A percentile compares a stretch with the other conserved stretches of the same genome.
phyloP scores from a whole-genome alignment of 2,113 vertebrate species.

The Mungos mungo region DNA sequence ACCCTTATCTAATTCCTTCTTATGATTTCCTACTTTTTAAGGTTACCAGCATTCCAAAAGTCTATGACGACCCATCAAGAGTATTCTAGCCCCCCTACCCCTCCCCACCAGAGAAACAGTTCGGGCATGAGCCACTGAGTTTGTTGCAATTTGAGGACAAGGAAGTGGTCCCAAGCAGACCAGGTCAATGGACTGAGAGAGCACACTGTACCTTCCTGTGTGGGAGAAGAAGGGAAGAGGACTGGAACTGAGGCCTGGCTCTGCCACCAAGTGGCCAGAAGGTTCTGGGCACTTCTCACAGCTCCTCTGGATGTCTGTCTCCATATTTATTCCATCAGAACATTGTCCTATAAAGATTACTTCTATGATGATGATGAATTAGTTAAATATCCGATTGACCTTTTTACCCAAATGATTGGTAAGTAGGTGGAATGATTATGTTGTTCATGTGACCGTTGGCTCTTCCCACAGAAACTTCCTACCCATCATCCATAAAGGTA shows the following conservation, averaged over 20 bases:
- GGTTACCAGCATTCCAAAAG: background rate
- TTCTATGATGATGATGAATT: background rate
- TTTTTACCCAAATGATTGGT: background rate
- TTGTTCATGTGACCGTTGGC: background rate
- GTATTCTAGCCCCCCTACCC: background rate
- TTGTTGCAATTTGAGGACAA: background rate
- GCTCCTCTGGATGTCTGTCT: background rate
- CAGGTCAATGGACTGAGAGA: no score
- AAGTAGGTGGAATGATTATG: background rate
- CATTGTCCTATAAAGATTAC: background rate
- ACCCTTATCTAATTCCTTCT: background rate
- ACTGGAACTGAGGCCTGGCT: background rate
- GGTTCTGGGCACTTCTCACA: background rate
- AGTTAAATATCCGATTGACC: background rate
- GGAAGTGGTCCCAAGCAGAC: background rate
- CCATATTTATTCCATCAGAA: background rate
- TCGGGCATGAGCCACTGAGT: background rate
- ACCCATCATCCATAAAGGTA: background rate
- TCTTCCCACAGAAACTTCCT: background rate
- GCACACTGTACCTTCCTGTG: rapidly evolving
- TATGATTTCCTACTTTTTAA: background rate
- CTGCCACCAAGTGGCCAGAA: background rate
- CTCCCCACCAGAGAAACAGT: background rate
- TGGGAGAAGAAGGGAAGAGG: background rate
- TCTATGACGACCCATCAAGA: background rate